Percentiles rank a stretch among this genome's conserved stretches.
These are phyloP conservation scores for Miltochrista miniata DNA, from an alignment of 2,888 invertebrate genomes.

Conservation along the genomic window DNA sequence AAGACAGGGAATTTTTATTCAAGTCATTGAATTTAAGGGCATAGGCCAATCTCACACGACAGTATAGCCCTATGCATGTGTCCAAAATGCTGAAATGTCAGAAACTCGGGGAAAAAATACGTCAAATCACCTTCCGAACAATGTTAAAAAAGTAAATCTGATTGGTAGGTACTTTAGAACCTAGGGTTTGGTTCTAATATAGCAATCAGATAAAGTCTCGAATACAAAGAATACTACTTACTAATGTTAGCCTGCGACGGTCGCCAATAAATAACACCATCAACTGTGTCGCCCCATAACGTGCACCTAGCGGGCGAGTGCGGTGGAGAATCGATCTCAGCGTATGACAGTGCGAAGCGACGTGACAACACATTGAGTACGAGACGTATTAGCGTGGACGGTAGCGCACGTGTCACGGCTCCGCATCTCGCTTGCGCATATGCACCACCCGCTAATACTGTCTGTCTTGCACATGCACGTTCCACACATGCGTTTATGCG, in stretches of 20 bases:
- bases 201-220: too few relatives aligned
- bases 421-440: slow-evolving; percentile 75
- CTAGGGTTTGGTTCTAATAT: too few relatives aligned
- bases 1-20: neutral
- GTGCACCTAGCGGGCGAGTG: slow-evolving; percentile 75
- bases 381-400: slow-evolving; percentile 76
- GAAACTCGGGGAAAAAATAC: too few relatives aligned
- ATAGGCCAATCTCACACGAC: too few relatives aligned
- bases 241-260: slow-evolving; percentile 91
- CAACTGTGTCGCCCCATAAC: slow-evolving; percentile 86
- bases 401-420: slow-evolving; percentile 85
- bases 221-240: slow-evolving; percentile 61
- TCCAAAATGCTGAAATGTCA: too few relatives aligned
- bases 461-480: slow-evolving; percentile 70
- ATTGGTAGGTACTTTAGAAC: too few relatives aligned
- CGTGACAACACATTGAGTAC: slow-evolving; percentile 86
- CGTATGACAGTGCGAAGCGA: slow-evolving; percentile 86
- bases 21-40: too few relatives aligned
- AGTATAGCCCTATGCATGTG: too few relatives aligned
- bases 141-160: too few relatives aligned
- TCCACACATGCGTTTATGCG: slow-evolving; percentile 62
- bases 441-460: slow-evolving; percentile 81
- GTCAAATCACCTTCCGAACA: too few relatives aligned
- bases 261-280: slow-evolving; percentile 87
- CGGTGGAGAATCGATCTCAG: slow-evolving; percentile 79